Evolutionary conservation across 1,140 invertebrate genomes (phyloP).

Genomic region (Drosophila grimshawi): DNA sequence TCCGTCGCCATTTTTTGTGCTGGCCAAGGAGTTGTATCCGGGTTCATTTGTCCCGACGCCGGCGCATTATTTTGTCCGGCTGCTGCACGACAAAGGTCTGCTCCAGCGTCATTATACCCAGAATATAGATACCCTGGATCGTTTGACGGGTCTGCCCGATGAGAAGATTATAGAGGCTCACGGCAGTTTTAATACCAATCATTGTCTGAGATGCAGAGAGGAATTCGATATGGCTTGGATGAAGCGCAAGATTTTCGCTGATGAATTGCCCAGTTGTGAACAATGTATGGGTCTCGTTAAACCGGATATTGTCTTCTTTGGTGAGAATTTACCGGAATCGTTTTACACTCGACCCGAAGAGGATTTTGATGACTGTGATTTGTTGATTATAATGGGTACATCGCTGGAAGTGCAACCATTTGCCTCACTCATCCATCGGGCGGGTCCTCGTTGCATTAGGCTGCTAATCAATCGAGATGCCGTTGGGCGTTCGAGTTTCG

Average conservation of each 20-base stretch:
- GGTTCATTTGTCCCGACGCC: conserved; percentile 92
- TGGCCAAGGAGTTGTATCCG: conserved; percentile 95
- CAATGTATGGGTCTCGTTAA: conserved; percentile 91
- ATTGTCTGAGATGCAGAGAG: conserved; percentile 91
- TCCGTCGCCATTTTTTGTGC: conserved; percentile 93
- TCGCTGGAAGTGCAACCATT: conserved; percentile 98
- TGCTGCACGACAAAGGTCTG: conserved; percentile 92
- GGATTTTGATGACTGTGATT: conserved; percentile 95
- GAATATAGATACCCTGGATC: conserved; percentile 97
- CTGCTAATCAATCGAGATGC: conserved; percentile 94
- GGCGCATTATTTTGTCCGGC: conserved; percentile 93
- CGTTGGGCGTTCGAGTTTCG: conserved; percentile 85
- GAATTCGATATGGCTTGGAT: conserved; percentile 93
- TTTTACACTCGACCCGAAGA: conserved; percentile 88
- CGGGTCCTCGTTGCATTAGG: conserved; percentile 89
- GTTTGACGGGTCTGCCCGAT: conserved; percentile 92
- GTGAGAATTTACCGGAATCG: conserved; percentile 92
- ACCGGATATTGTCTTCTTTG: conserved; percentile 98
- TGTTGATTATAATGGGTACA: conserved; percentile 97
- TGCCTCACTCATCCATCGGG: conserved; percentile 93
- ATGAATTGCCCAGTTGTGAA: conserved; percentile 90
- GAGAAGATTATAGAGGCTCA: conserved; percentile 97
- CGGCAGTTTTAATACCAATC: conserved; percentile 95
- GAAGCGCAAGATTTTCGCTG: conserved; percentile 89
- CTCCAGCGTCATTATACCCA: conserved; percentile 94